Evolutionary conservation across 2,888 invertebrate species (phyloP).

Genomic region (Diachrysia chrysitis): DNA sequence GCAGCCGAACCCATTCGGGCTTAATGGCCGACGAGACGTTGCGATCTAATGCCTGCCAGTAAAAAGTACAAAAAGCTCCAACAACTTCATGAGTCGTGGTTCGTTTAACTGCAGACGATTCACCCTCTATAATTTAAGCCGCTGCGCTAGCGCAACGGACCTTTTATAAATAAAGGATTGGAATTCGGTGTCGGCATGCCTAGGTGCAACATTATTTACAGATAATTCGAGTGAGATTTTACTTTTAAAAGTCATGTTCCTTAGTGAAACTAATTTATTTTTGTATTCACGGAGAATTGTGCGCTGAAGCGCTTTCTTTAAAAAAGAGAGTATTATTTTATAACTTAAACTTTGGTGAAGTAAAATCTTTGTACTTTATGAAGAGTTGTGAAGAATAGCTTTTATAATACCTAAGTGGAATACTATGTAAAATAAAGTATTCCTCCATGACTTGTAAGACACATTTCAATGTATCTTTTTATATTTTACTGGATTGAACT

Average conservation of each 20-base stretch:
- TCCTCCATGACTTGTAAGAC: too few relatives aligned
- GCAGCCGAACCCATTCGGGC: conserved; percentile 56
- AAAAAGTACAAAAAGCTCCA: conserved; percentile 64
- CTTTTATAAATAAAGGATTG: conserved; percentile 65
- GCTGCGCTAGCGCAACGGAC: conserved; percentile 56
- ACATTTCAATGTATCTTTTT: too few relatives aligned
- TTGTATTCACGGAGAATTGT: background rate
- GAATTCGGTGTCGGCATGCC: conserved; percentile 55
- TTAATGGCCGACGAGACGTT: conserved; percentile 60
- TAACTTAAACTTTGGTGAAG: background rate
- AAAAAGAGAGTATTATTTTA: conserved; percentile 17
- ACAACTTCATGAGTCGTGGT: conserved; percentile 73
- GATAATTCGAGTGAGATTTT: conserved; percentile 42
- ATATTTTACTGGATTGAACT: too few relatives aligned
- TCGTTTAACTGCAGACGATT: conserved; percentile 64
- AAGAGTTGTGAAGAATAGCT: too few relatives aligned
- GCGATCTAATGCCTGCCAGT: conserved; percentile 60
- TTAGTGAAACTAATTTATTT: conserved; percentile 18
- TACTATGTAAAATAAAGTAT: too few relatives aligned
- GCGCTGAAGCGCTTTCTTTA: conserved; percentile 10
- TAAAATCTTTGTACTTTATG: background rate
- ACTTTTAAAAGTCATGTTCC: conserved; percentile 21
- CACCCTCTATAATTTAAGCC: conserved; percentile 69
- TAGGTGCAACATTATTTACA: conserved; percentile 40
- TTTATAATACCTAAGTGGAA: too few relatives aligned